Base-by-base conservation (phyloP, 2,113 vertebrate species). In the Clupea harengus region DNA sequence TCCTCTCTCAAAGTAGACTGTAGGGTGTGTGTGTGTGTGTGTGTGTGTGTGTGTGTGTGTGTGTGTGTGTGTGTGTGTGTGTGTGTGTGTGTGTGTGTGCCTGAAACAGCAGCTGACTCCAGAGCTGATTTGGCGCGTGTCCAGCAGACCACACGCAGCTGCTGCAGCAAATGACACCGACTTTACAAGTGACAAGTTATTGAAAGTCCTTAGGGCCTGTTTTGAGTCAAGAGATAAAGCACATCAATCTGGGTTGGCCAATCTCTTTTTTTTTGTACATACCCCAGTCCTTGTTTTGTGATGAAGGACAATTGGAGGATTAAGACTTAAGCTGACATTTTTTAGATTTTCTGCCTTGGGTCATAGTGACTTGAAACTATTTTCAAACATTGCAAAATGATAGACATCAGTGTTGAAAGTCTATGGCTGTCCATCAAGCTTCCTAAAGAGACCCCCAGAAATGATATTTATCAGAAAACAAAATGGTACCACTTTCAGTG, bases 111-210 rank as follows among this genome's bases (percentile, higher is more conserved):
- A 11, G 72, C 10, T 32, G 11, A 39, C 4, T 32, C 11, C 11
- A 32, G 4, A 4, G 28, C 13, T 78, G 72, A 17, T 78, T 17
- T 28, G 72, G 72, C 72, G 13, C 2, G 4, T 13, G 20, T 32
- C 72, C 72, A 78, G 15, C 9, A 78, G 72, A 32, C 32, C 28
- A 11, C 5, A 11, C 11, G 39, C 72, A 78, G 72, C 72, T 78
- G 72, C 17, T 78, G 39, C 39, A 39, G 39, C 72, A 39, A 9
- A 78, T 17, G 72, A 78, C 72, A 78, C 72, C 28, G 72, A 32
- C 72, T 78, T 60, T 32, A 39, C 72, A 78, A 78, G 39, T 78
- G 4, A 39, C 72, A 78, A 78, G 72, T 78, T 78, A 32, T 39
- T 18, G 28, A 78, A 78, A 78, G 72, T 78, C 28, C 25, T 78